Evolutionary conservation across 1,140 invertebrate genomes (phyloP).

Genomic region (Trichogramma pretiosum): DNA sequence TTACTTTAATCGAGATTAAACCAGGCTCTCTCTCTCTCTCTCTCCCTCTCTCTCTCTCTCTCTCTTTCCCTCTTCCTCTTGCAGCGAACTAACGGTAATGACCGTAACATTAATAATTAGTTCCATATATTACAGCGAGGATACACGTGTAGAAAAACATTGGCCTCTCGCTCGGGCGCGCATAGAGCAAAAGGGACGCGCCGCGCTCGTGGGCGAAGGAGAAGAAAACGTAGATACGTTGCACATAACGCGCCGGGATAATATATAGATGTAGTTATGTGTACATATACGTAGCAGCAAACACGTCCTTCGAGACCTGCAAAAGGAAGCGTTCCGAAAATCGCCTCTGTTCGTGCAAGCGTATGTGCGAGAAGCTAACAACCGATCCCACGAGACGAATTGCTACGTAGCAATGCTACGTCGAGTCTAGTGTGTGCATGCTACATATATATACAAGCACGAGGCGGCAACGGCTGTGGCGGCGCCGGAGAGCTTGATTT

Average conservation of each 20-base stretch:
- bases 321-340: conserved; percentile 28
- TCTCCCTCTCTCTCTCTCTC: conserved; percentile 8
- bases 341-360: conserved; percentile 16
- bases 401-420: conserved; percentile 9
- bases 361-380: background rate
- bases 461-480: no score
- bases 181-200: no score
- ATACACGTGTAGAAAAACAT: no score
- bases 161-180: no score
- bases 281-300: conserved; percentile 22
- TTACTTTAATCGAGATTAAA: no score
- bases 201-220: conserved; percentile 24
- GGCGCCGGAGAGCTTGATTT: no score
- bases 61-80: conserved; percentile 5
- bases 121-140: no score
- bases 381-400: conserved; percentile 24
- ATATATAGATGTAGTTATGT: no score
- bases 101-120: conserved; percentile 37
- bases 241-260: no score
- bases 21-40: conserved; percentile 21
- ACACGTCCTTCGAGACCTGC: conserved; percentile 25
- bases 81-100: conserved; percentile 30
- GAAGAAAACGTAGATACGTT: conserved; percentile 9
- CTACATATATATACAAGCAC: no score
- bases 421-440: background rate